phyloP scores from a whole-genome alignment of 2,797 vertebrate genomes.

The Lutjanus campechanus region DNA sequence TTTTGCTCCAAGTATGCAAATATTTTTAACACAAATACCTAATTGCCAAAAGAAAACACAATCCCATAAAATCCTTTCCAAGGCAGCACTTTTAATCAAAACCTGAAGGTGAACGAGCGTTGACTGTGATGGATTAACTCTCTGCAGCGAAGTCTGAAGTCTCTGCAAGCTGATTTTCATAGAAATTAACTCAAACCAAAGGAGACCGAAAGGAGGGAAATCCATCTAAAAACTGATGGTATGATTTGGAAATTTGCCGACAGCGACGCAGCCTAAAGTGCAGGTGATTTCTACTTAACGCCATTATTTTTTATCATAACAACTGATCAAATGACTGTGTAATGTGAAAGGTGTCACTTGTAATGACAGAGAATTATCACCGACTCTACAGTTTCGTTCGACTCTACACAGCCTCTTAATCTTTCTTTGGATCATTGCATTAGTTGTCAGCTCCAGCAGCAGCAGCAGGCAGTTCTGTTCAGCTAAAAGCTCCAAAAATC shows the following conservation, averaged over 20 bases:
- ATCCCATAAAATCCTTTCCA: background rate
- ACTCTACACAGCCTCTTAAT: slow-evolving; percentile 25
- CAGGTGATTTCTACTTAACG: background rate
- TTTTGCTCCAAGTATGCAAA: background rate
- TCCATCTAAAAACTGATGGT: background rate
- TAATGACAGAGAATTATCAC: slow-evolving; percentile 1
- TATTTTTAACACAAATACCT: background rate
- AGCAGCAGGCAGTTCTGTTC: slow-evolving; percentile 10
- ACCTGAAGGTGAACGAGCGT: background rate
- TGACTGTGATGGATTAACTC: background rate
- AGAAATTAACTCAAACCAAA: background rate
- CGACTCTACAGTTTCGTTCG: background rate
- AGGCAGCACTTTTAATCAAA: background rate
- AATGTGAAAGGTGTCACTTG: background rate
- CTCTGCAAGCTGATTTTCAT: background rate
- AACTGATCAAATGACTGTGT: background rate
- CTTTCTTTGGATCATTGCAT: slow-evolving; percentile 5
- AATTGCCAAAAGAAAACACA: background rate
- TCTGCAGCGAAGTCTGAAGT: background rate
- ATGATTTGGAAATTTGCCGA: background rate
- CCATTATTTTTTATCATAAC: background rate
- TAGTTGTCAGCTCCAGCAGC: slow-evolving; percentile 9
- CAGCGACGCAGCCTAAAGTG: background rate
- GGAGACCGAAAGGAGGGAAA: background rate
- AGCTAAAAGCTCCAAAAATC: background rate